Base-by-base conservation (phyloP, 2,113 vertebrate species). In the Oncorhynchus mykiss region DNA sequence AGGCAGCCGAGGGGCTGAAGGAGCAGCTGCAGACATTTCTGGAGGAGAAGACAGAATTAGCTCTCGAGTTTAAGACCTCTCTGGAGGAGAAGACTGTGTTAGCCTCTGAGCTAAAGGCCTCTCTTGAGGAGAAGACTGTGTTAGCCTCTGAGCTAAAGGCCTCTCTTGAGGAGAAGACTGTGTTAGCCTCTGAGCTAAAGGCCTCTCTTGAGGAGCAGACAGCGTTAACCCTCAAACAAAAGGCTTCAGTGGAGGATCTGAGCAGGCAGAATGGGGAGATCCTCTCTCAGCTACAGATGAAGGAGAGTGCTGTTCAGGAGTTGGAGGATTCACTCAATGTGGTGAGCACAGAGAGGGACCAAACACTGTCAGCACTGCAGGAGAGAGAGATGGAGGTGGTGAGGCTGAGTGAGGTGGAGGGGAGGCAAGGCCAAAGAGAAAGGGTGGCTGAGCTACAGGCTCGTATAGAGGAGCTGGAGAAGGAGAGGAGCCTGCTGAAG, bases 241-340 rank as follows among this genome's bases (percentile, higher is more conserved):
- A 93, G 79, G 84, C 84, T 75, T 87, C 91, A 57, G 76, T 95
- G 27, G 82, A 86, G 65, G 80, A 80, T 24, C 84, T 96, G 83
- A 91, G 91, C 72, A 88, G 85, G 60, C 91, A 93, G 68, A 97
- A 94, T 65, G 90, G 92, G 34, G 74, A 91, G 27, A 78, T 94
- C 72, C 71, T 84, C 73, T 82, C 79, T 31, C 87, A 89, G 12
- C 73, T 96, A 1, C 70, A 91, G 51, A 83, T 92, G 62, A 95
- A 92, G 88, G 95, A 98, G 48, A 76, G 22, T 31, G 20, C 82
- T 27, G 25, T 90, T 29, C 85, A 93, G 86, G 94, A 95, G 72
- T 82, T 96, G 20, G 89, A 95, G 78, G 82, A 93, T 29, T 91
- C 86, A 14, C 54, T 95, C 0, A 2, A 29, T 79, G 79, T 16